Evolutionary conservation across 1,140 invertebrate genomes (phyloP), one percentile per base, ranked within the genome.

Genomic region (Globodera rostochiensis): DNA sequence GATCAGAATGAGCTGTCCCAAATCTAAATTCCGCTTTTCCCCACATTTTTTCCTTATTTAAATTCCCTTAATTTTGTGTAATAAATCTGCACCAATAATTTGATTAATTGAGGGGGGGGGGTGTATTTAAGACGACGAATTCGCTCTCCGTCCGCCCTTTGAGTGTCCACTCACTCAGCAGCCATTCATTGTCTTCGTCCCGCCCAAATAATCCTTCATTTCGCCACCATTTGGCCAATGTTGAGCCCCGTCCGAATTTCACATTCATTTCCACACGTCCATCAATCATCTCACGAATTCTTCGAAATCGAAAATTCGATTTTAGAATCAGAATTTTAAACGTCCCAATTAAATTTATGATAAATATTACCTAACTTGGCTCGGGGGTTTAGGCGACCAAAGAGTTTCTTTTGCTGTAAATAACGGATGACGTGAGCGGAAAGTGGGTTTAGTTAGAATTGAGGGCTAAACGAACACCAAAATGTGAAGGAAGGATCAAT

Each of bases 171-270:
- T 53, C 53, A 53, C 7, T 53, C 53, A 53, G 11, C 25, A 36
- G 13, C n/a, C 69, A 71, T 36, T 71, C 69, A 13, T 71, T 71
- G 69, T 36, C 69, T 71, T 71, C 57, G 15, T 19, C 69, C 46
- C 6, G 13, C 69, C 69, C 69, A 9, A 71, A 71, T 71, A 71
- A 71, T 71, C 69, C 25, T 71, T 47, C 69, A 71, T 47, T 71
- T 71, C 69, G 69, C 46, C 69, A 71, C 69, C 69, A 45, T 71
- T 70, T 47, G 69, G 69, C 36, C 57, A 64, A 13, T 64, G 57
- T 19, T 64, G 13, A 19, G 57, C 19, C 36, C 36, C 36, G 57
- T 64, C 57, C 57, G 57, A 64, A 64, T 64, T 64, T 64, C 11
- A 64, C 57, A 19, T 11, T 53, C 50, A 64, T 64, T 64, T 15